Conservation (phyloP, 1,140 invertebrate genomes). For the Apis laboriosa region DNA sequence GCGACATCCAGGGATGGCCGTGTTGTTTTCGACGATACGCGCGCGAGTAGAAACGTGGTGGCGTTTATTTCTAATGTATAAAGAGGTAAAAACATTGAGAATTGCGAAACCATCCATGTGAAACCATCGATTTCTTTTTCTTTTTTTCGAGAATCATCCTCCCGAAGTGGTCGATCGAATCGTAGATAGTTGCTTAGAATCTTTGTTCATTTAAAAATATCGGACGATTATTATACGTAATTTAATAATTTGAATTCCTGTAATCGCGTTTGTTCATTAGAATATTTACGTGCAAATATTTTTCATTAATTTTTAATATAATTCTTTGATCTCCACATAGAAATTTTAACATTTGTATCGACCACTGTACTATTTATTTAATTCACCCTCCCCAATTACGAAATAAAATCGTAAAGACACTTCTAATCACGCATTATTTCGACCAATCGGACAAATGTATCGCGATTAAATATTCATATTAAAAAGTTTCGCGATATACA, state of each 20-base stretch:
- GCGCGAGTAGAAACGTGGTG: background rate
- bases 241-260: no score
- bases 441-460: background rate
- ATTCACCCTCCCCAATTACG: background rate
- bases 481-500: background rate
- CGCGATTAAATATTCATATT: background rate
- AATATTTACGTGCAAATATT: no score
- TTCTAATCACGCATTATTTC: conserved; percentile 2
- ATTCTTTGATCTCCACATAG: no score
- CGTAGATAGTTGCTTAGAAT: no score
- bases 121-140: no score
- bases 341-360: background rate
- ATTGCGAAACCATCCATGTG: background rate
- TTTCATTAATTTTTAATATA: no score
- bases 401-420: background rate
- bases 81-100: conserved; percentile 33
- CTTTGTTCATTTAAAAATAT: background rate
- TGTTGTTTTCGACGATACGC: conserved; percentile 44
- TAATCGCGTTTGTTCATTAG: no score
- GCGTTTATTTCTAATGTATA: conserved; percentile 35
- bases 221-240: no score
- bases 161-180: background rate
- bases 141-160: background rate
- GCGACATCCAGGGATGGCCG: background rate
- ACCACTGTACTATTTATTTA: background rate